Conservation (phyloP, 2,888 invertebrate species). For the Xanthostigma xanthostigma region DNA sequence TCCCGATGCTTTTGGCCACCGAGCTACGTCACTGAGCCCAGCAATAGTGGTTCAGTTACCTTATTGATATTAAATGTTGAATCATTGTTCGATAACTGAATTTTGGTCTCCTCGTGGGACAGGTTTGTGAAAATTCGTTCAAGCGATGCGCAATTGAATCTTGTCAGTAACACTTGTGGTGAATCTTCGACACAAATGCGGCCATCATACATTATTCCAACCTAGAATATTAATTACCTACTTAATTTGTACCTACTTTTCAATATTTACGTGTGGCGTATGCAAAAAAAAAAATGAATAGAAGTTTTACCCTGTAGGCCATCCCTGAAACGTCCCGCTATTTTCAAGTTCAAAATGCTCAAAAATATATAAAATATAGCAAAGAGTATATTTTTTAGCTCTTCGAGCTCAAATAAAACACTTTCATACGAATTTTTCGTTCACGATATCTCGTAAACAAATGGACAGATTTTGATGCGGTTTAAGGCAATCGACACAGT, state of each 20-base stretch:
- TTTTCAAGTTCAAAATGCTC: no score
- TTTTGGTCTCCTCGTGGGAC: conserved; percentile 62
- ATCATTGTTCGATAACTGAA: conserved; percentile 32
- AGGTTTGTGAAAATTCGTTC: conserved; percentile 90
- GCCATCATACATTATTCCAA: conserved; percentile 89
- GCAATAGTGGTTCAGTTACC: conserved; percentile 67
- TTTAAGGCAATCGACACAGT: no score
- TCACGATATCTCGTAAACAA: no score
- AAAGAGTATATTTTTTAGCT: no score
- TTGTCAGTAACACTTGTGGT: conserved; percentile 66
- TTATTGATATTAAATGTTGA: conserved; percentile 44
- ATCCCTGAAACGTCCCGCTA: no score
- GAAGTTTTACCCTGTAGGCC: no score
- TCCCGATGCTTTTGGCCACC: no score
- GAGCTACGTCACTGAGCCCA: conserved; percentile 64
- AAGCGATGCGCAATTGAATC: conserved; percentile 69
- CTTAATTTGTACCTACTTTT: conserved; percentile 6
- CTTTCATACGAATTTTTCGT: no score
- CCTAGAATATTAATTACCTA: conserved; percentile 35
- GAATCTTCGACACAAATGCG: conserved; percentile 80
- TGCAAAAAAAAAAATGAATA: not conserved
- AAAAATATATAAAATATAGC: no score
- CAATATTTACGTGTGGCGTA: conserved; percentile 6
- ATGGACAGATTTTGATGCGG: no score
- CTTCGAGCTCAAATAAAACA: no score